A percentile compares a stretch with the other conserved stretches of the same genome.
These are phyloP conservation scores for Prionace glauca DNA, from an alignment of 2,797 vertebrate genomes.

Conservation along the genomic window DNA sequence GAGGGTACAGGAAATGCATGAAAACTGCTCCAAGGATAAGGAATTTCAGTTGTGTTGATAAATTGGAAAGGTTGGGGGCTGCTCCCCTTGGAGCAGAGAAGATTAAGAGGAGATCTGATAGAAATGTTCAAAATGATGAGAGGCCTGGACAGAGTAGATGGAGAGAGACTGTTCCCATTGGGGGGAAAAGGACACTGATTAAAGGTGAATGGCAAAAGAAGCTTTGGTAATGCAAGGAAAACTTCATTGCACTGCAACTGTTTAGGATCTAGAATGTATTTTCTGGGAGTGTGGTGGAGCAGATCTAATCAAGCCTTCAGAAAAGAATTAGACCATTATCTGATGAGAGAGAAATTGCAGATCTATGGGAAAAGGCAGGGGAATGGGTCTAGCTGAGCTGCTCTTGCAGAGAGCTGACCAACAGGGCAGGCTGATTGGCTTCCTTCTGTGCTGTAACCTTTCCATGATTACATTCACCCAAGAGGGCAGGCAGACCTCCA, in stretches of 20 bases:
- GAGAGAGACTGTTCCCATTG: not conserved
- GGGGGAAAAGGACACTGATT: not conserved
- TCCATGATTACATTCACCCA: not conserved
- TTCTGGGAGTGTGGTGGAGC: not conserved
- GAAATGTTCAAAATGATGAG: not conserved
- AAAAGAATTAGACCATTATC: not conserved
- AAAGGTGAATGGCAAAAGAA: not conserved
- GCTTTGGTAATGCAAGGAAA: no score
- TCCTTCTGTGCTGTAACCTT: not conserved
- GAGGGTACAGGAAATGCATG: not conserved
- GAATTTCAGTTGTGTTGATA: not conserved
- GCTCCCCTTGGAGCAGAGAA: not conserved
- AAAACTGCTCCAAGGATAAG: not conserved
- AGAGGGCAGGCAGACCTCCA: not conserved
- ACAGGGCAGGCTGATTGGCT: not conserved
- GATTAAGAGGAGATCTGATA: not conserved
- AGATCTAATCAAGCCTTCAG: not conserved
- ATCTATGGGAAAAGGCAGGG: not conserved
- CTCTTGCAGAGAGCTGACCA: not conserved
- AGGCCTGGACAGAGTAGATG: not conserved
- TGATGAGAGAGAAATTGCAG: not conserved
- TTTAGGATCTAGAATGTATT: not conserved
- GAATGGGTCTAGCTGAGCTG: not conserved
- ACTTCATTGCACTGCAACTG: no score
- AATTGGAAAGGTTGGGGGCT: not conserved